Conservation (phyloP, 2,797 vertebrate species). For the Phalanger gymnotis region DNA sequence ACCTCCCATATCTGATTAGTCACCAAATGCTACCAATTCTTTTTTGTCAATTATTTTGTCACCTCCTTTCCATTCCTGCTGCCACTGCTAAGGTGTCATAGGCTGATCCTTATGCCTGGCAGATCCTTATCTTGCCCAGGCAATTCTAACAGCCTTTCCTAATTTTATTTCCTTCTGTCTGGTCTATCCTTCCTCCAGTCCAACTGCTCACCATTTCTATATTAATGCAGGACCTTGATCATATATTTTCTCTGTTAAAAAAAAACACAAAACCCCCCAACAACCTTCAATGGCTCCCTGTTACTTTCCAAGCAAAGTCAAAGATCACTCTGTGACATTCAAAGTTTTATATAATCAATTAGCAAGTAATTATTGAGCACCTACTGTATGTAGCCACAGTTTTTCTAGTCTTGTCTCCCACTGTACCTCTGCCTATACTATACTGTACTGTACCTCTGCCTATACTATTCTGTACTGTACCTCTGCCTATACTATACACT, state of each 20-base stretch:
- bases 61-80: not conserved
- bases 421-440: not conserved
- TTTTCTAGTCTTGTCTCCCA: not conserved
- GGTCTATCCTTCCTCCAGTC: not conserved
- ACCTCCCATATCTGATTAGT: not conserved
- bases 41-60: not conserved
- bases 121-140: not conserved
- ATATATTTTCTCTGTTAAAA: not conserved
- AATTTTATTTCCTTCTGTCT: not conserved
- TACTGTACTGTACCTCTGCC: too few species aligned
- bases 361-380: not conserved
- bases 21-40: not conserved
- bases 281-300: not conserved
- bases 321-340: not conserved
- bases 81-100: not conserved
- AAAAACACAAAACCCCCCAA: not conserved
- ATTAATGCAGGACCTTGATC: not conserved
- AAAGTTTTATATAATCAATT: not conserved
- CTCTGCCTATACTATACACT: not conserved
- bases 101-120: not conserved
- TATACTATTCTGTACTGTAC: not conserved
- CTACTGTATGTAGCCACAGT: not conserved
- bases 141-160: not conserved
- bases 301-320: not conserved
- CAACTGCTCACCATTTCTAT: not conserved